Evolutionary conservation across 2,888 invertebrate species (phyloP).

Genomic region (Chaitophorus viminalis): DNA sequence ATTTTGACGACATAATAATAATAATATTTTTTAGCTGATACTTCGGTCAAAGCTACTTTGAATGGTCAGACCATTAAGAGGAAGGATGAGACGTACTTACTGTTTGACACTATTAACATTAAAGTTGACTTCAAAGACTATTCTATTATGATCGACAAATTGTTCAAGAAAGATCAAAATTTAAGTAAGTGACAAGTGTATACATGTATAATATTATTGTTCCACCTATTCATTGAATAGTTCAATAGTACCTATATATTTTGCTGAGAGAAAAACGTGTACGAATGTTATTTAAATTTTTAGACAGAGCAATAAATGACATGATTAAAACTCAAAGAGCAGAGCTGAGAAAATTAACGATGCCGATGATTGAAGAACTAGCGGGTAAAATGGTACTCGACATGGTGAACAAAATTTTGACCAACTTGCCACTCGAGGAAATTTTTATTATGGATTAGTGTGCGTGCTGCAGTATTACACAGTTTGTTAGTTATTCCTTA

Average conservation of each 20-base stretch:
- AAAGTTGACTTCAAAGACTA: conserved; percentile 71
- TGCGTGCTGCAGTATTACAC: background rate
- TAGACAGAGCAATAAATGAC: conserved; percentile 70
- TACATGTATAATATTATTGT: no score
- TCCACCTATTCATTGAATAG: background rate
- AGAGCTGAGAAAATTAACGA: conserved; percentile 70
- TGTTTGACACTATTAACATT: conserved; percentile 71
- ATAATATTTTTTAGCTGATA: conserved; percentile 67
- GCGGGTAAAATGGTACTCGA: conserved; percentile 70
- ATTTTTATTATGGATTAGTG: conserved; percentile 68
- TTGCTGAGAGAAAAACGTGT: background rate
- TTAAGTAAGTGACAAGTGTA: conserved; percentile 69
- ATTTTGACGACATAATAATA: background rate
- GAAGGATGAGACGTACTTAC: conserved; percentile 70
- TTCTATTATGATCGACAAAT: conserved; percentile 71
- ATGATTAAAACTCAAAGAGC: conserved; percentile 73
- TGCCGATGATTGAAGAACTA: conserved; percentile 72
- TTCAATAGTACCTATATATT: no score
- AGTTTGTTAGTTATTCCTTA: background rate
- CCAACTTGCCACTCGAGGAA: conserved; percentile 70
- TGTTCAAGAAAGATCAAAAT: conserved; percentile 73
- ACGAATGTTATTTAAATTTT: background rate
- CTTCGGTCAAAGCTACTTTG: conserved; percentile 69
- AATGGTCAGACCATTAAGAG: conserved; percentile 67
- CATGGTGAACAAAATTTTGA: conserved; percentile 72